Evolutionary conservation across 2,113 vertebrate species (phyloP).

Genomic region (Columba janthina): DNA sequence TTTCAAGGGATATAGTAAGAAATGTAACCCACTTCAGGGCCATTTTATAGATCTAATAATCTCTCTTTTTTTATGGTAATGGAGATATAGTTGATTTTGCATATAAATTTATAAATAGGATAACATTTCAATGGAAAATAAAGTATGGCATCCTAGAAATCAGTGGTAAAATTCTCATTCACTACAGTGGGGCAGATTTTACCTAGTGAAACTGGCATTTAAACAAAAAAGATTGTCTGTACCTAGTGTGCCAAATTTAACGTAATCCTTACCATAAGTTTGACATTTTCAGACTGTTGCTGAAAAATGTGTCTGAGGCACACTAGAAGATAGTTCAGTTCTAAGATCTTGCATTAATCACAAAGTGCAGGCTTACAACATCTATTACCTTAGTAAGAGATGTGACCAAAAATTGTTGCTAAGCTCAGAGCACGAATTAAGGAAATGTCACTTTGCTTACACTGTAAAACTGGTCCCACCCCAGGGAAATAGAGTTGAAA

Average conservation of each 20-base stretch:
- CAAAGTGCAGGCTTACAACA: not conserved
- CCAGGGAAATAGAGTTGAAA: not conserved
- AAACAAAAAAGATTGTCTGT: not conserved
- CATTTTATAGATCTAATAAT: conserved; percentile 15
- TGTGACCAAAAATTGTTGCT: not conserved
- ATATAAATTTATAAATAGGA: not conserved
- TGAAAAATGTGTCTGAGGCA: rapidly evolving
- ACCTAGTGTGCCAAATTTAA: not conserved
- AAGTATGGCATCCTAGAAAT: not conserved
- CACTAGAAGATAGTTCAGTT: not conserved
- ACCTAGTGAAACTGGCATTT: not conserved
- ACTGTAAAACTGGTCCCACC: not conserved
- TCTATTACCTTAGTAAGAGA: not conserved
- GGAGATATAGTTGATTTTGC: conserved; percentile 11
- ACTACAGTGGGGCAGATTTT: not conserved
- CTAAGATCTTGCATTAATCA: not conserved
- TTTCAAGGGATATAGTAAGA: conserved; percentile 38
- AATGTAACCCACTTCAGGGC: not conserved
- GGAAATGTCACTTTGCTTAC: not conserved
- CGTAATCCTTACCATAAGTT: not conserved
- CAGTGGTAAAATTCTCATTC: not conserved
- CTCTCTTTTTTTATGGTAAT: conserved; percentile 29
- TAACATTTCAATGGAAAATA: not conserved
- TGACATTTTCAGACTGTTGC: not conserved
- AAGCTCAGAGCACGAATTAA: not conserved